Percentiles rank a stretch among this genome's conserved stretches.
Evolutionary conservation across 2,797 vertebrate genomes (phyloP).

Genomic region (Phrynocephalus forsythii): DNA sequence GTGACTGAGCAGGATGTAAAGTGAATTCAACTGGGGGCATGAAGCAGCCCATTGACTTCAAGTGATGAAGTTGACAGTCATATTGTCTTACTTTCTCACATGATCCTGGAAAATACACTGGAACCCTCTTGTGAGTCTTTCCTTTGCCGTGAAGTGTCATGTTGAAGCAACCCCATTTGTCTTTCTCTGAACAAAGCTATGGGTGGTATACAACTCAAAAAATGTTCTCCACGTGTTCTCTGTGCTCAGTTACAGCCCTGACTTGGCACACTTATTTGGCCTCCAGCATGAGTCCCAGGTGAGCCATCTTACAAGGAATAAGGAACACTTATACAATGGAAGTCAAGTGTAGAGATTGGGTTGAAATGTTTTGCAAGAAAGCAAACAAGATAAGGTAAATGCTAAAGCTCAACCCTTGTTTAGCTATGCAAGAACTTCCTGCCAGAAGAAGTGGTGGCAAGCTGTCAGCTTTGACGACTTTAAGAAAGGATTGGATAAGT

Average conservation of each 20-base stretch:
- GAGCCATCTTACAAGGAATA: background rate
- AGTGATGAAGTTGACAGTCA: background rate
- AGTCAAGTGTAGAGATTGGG: too few species aligned
- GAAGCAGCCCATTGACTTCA: conserved; percentile 16
- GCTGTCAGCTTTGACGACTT: too few species aligned
- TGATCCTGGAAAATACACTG: background rate
- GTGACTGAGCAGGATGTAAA: background rate
- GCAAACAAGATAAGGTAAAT: background rate
- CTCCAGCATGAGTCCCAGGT: background rate
- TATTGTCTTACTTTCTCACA: conserved; percentile 9
- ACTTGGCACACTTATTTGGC: background rate
- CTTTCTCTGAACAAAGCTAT: background rate
- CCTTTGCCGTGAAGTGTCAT: background rate
- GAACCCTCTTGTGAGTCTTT: background rate
- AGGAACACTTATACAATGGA: background rate
- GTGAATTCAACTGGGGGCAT: background rate
- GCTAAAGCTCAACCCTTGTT: background rate
- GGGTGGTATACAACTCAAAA: background rate
- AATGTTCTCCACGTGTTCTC: background rate
- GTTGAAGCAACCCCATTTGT: background rate
- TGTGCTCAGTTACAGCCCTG: background rate
- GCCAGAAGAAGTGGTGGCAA: too few species aligned
- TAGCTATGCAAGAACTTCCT: background rate
- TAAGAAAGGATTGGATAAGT: too few species aligned
- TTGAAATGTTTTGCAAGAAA: too few species aligned